Conservation (phyloP, 2,797 vertebrate species). For the Sebastes kiyomatsui region DNA sequence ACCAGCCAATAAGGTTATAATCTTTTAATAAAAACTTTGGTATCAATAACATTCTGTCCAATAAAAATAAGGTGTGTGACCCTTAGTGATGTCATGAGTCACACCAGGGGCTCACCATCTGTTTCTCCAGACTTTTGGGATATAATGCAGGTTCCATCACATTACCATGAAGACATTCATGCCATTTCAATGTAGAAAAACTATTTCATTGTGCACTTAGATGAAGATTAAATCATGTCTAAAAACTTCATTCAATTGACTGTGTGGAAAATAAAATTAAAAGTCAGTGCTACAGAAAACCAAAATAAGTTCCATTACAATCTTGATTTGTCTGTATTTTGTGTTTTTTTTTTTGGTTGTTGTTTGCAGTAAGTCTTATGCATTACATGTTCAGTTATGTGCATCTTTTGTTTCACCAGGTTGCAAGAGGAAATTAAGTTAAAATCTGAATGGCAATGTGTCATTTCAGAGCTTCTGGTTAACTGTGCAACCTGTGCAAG, state of each 20-base stretch:
- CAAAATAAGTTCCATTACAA: constrained; percentile 49
- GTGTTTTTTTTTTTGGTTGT: neutral
- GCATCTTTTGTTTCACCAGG: neutral
- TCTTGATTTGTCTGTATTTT: constrained; percentile 17
- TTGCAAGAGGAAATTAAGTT: neutral
- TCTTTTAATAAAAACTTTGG: constrained; percentile 86
- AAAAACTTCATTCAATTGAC: constrained; percentile 33
- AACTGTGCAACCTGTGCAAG: constrained; percentile 4
- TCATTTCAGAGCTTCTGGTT: constrained; percentile 6
- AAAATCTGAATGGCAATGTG: neutral
- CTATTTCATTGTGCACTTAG: neutral
- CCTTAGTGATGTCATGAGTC: constrained; percentile 22
- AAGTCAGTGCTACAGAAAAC: constrained; percentile 66
- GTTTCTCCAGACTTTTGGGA: constrained; percentile 41
- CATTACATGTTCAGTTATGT: neutral
- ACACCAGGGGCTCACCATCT: constrained; percentile 31
- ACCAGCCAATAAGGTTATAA: constrained; percentile 54
- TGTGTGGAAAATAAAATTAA: constrained; percentile 12
- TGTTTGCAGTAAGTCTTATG: neutral
- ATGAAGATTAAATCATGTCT: constrained; percentile 1
- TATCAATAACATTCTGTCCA: constrained; percentile 78
- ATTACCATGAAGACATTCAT: constrained; percentile 8
- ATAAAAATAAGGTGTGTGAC: constrained; percentile 59
- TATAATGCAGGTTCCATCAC: constrained; percentile 28
- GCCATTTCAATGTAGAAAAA: constrained; percentile 35